These are phyloP conservation scores for Aphidius colemani DNA, from an alignment of 2,888 invertebrate species.

Conservation along the genomic window DNA sequence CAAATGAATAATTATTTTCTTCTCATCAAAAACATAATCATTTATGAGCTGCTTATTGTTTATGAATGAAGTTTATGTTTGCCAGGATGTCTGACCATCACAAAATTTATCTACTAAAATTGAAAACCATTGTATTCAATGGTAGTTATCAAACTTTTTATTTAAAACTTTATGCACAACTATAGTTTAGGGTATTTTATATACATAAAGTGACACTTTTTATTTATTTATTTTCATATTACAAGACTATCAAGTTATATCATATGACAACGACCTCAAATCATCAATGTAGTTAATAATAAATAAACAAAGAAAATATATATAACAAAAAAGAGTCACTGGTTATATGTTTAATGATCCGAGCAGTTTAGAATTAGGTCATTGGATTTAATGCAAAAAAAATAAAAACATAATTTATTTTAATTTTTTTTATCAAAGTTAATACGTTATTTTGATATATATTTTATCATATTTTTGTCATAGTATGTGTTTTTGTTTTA, in stretches of 20 bases:
- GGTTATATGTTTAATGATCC: conserved; percentile 11
- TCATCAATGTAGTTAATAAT: conserved; percentile 11
- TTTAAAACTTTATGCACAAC: too few species aligned
- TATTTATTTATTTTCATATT: background rate
- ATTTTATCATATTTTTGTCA: too few species aligned
- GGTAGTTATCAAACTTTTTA: background rate
- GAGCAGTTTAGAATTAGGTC: conserved; percentile 11
- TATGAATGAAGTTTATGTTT: conserved; percentile 27
- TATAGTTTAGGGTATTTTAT: too few species aligned
- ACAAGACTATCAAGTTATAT: background rate
- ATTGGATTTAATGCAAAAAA: conserved; percentile 2
- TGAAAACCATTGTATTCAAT: background rate
- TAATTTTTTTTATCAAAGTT: too few species aligned
- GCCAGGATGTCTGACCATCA: conserved; percentile 45
- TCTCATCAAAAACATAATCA: background rate
- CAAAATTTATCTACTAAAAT: conserved; percentile 47
- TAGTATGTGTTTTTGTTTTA: too few species aligned
- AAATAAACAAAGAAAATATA: conserved; percentile 11
- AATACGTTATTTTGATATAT: too few species aligned
- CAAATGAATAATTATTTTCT: too few species aligned
- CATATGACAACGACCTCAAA: background rate
- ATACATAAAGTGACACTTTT: conserved; percentile 6
- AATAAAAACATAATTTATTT: background rate
- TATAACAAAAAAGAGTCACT: background rate
- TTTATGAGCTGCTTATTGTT: background rate